Conservation (phyloP, 1,140 invertebrate genomes). For the Pseudomyrmex cubaensis region DNA sequence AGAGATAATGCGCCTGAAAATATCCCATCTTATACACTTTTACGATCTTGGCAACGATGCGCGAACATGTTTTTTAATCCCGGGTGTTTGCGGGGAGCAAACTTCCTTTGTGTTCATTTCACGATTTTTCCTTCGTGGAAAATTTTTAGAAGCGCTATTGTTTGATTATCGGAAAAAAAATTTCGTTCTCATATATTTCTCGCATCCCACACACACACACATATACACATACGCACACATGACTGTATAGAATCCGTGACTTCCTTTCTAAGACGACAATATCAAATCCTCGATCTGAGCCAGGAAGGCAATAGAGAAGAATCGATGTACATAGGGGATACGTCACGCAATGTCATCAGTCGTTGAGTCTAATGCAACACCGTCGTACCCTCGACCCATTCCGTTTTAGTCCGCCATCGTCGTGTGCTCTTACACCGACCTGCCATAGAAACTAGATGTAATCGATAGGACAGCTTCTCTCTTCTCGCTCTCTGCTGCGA, state of each 20-base stretch:
- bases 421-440: constrained; percentile 12
- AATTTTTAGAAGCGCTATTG: background rate
- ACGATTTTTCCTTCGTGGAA: background rate
- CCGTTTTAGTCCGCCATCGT: background rate
- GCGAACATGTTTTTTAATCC: constrained; percentile 24
- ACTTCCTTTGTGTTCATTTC: background rate
- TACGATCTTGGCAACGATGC: constrained; percentile 13
- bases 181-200: no score
- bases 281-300: background rate
- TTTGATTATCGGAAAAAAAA: background rate
- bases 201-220: no score
- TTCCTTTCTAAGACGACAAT: background rate
- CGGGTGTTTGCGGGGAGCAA: background rate
- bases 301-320: constrained; percentile 3
- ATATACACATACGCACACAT: no score
- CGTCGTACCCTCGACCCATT: background rate
- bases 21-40: constrained; percentile 18
- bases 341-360: constrained; percentile 31
- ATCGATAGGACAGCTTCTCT: constrained; percentile 63
- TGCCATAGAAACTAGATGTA: constrained; percentile 53
- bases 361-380: constrained; percentile 38
- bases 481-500: background rate
- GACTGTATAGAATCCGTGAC: background rate
- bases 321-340: background rate
- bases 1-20: constrained; percentile 13